These are phyloP conservation scores for Medauroidea extradentata DNA, from an alignment of 1,140 invertebrate species.

Conservation along the genomic window DNA sequence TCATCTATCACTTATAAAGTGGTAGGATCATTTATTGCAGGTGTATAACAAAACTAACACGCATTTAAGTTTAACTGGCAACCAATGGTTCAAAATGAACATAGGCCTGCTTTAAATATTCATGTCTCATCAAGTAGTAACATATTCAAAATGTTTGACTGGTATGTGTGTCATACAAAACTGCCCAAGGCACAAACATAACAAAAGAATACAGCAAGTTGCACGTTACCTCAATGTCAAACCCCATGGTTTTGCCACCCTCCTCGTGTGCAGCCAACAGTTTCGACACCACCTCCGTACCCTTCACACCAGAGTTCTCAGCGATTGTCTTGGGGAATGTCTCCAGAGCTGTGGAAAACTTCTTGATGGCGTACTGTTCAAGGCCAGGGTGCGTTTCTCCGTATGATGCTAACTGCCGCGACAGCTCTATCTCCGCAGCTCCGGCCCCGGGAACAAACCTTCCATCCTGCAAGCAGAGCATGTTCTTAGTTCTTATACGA, in stretches of 20 bases:
- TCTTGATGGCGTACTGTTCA: conserved; percentile 95
- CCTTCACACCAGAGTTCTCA: conserved; percentile 89
- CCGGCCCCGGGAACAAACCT: conserved; percentile 90
- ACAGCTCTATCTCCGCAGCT: conserved; percentile 91
- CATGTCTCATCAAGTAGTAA: no score
- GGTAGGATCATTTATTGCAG: no score
- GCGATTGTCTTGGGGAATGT: conserved; percentile 87
- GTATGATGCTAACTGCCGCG: conserved; percentile 75
- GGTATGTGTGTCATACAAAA: no score
- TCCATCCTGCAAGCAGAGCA: conserved; percentile 51
- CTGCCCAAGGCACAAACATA: no score
- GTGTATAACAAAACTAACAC: no score
- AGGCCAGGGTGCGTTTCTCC: conserved; percentile 90
- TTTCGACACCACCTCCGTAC: conserved; percentile 84
- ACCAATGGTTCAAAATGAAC: no score
- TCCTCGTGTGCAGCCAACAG: conserved; percentile 89
- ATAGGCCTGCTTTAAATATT: no score
- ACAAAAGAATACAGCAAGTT: no score
- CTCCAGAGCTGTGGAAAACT: conserved; percentile 90
- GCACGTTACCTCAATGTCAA: conserved; percentile 74
- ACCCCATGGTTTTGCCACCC: conserved; percentile 77
- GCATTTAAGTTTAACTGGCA: no score
- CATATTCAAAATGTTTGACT: no score
- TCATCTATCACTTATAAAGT: no score
- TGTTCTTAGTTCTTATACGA: no score